A percentile compares a stretch with the other conserved stretches of the same genome.
Conservation (phyloP, 2,888 invertebrate species). For the Tachina fera region DNA sequence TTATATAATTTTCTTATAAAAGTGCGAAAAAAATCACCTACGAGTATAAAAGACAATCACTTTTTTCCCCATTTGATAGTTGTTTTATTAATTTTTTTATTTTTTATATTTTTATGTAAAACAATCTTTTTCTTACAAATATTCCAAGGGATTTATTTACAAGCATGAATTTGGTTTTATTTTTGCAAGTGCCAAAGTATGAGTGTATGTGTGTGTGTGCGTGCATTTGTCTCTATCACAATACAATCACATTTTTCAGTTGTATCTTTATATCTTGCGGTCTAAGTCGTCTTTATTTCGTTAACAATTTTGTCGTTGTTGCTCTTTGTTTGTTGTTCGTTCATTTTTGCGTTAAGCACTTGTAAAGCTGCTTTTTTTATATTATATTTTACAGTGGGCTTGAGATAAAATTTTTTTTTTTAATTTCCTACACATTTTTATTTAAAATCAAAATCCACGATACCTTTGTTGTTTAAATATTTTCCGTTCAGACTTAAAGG, state of each 20-base stretch:
- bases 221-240: constrained; percentile 16
- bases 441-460: no score
- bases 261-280: constrained; percentile 11
- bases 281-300: constrained; percentile 38
- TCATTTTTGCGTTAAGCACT: constrained; percentile 67
- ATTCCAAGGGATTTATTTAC: constrained; percentile 69
- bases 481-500: no score
- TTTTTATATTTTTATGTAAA: constrained; percentile 48
- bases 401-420: background rate
- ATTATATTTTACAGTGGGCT: constrained; percentile 30
- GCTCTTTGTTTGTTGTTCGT: constrained; percentile 9
- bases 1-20: background rate
- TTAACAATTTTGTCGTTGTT: constrained; percentile 28
- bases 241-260: constrained; percentile 17
- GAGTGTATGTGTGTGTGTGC: background rate
- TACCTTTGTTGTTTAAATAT: no score
- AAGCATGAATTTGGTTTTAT: background rate
- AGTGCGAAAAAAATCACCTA: background rate
- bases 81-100: background rate
- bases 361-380: constrained; percentile 67
- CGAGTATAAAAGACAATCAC: background rate
- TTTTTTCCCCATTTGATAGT: constrained; percentile 4
- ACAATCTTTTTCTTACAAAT: constrained; percentile 69
- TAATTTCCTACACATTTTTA: no score
- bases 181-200: background rate